Evolutionary conservation across 1,140 invertebrate species (phyloP), one percentile per base, ranked within the genome.

Genomic region (Chlorops oryzae): DNA sequence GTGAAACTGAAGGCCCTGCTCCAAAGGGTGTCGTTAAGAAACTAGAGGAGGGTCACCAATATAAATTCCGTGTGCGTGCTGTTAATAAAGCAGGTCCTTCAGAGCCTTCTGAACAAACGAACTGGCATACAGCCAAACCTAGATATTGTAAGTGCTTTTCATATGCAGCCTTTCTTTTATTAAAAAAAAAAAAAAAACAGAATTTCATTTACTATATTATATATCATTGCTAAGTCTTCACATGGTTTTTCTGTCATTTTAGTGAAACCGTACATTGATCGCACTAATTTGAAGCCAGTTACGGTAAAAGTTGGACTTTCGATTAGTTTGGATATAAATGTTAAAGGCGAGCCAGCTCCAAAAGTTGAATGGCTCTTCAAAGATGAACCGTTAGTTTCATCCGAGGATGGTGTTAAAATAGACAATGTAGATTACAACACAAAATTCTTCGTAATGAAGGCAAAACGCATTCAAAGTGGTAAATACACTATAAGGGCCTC

Each of bases 31-130:
- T 84, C 17, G 91, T 98, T 2, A 85, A 84, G 2, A 89, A 89
- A 73, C 74, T 99, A 48, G 90, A 90, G 65, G 90, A 95, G 75
- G 95, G 94, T 18, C 90, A 94, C 67, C 90, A 91, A 59, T 94
- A 94, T 65, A 90, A 97, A 76, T 99, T 99, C 79, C 78, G 96
- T 49, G 85, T 99, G 2, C 77, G 87, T 38, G 96, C 96, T 32
- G 78, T 95, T 0, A 99, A 99, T 74, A 96, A 96, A 74, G 96
- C 94, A 27, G 96, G 96, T 37, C 83, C 83, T 40, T 95, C 95
- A 18, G 92, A 96, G 63, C 92, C 96, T 6, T 96, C 92, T 34
- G 89, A 96, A 67, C 85, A 91, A 47, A 96, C 93, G 25, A 89
- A 90, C 70, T 90, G 92, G 70, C 92, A 97, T 63, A 88, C 87